Evolutionary conservation across 2,797 vertebrate genomes (phyloP).

Genomic region (Parotocinclus haroldoi): DNA sequence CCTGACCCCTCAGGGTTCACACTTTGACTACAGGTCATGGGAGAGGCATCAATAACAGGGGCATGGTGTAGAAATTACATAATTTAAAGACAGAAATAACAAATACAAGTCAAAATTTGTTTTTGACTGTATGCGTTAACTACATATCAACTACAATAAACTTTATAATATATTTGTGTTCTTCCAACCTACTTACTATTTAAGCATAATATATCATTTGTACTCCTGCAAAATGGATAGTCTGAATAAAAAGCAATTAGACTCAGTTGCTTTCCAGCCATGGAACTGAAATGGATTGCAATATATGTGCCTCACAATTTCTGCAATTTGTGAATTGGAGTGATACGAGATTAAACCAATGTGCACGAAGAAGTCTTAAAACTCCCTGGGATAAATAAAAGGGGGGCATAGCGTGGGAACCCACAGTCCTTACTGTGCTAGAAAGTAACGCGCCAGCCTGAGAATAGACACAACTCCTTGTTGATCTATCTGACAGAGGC

Average conservation of each 20-base stretch:
- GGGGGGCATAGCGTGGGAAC: slow-evolving; percentile 50
- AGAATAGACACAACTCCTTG: slow-evolving; percentile 47
- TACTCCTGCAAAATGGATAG: background rate
- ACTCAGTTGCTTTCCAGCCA: background rate
- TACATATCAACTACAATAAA: background rate
- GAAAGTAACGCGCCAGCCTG: slow-evolving; percentile 36
- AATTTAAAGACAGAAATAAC: too few relatives aligned
- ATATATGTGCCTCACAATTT: background rate
- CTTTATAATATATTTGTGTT: too few relatives aligned
- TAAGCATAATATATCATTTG: background rate
- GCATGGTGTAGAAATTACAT: too few relatives aligned
- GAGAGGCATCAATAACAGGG: slow-evolving; percentile 31
- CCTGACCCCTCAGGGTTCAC: slow-evolving; percentile 42
- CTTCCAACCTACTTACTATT: background rate
- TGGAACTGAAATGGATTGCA: slow-evolving; percentile 2
- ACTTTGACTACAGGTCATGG: slow-evolving; percentile 48
- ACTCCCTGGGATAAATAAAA: slow-evolving; percentile 7
- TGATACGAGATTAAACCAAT: slow-evolving; percentile 13
- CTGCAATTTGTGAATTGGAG: background rate
- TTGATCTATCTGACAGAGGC: slow-evolving; percentile 47
- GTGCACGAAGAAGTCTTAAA: slow-evolving; percentile 2
- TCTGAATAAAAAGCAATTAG: background rate
- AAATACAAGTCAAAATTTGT: too few relatives aligned
- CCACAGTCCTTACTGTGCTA: slow-evolving; percentile 12
- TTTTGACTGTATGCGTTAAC: background rate